Conservation (phyloP, 1,140 invertebrate species). For the Drosophila pandora region DNA sequence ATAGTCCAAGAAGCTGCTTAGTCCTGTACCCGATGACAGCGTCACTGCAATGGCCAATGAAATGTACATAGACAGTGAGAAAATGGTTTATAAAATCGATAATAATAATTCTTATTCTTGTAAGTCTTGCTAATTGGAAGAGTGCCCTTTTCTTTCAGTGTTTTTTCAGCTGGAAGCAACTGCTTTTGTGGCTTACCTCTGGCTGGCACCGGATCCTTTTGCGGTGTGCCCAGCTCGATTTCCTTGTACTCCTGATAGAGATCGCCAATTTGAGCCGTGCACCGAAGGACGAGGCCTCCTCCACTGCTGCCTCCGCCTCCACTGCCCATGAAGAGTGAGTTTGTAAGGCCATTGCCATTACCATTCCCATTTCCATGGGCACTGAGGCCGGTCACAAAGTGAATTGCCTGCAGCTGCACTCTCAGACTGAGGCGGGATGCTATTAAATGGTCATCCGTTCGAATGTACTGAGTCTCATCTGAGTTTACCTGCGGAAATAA, state of each 20-base stretch:
- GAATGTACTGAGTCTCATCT: constrained; percentile 79
- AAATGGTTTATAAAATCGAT: constrained; percentile 7
- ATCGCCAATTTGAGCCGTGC: constrained; percentile 85
- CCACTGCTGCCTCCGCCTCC: constrained; percentile 18
- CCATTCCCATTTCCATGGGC: constrained; percentile 52
- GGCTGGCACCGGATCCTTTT: constrained; percentile 85
- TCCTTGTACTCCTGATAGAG: constrained; percentile 85
- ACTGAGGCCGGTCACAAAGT: constrained; percentile 62
- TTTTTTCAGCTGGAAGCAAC: constrained; percentile 7
- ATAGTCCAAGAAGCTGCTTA: constrained; percentile 68
- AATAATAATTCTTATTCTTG: not conserved
- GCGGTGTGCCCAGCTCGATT: constrained; percentile 84
- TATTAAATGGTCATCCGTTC: constrained; percentile 76
- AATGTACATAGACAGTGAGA: constrained; percentile 22
- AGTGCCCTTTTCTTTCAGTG: constrained; percentile 15
- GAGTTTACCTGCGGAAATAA: constrained; percentile 51
- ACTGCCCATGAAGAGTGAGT: constrained; percentile 14
- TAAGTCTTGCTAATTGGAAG: not conserved
- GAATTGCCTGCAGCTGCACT: constrained; percentile 79
- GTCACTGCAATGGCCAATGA: constrained; percentile 63
- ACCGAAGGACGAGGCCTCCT: constrained; percentile 84
- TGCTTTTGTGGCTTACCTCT: constrained; percentile 84
- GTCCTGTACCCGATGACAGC: constrained; percentile 64
- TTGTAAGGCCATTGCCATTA: constrained; percentile 40
- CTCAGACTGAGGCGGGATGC: constrained; percentile 81